Conservation (phyloP, 2,797 vertebrate genomes). For the Sandelia bainsii region DNA sequence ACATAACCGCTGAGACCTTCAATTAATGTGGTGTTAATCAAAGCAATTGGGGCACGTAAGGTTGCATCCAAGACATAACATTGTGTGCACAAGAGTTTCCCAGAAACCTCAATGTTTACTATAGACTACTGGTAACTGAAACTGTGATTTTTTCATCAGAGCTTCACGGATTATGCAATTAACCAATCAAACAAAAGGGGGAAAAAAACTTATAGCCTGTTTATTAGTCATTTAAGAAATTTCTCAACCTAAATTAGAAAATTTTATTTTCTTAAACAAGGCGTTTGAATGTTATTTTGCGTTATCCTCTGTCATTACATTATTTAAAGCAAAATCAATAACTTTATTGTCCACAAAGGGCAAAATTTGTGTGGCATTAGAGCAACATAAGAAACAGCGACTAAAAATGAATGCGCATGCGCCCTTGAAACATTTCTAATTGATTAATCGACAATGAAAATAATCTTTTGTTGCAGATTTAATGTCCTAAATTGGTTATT, state of each 20-base stretch:
- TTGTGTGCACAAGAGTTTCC: background rate
- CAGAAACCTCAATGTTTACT: background rate
- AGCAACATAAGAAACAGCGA: background rate
- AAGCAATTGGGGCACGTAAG: slow-evolving; percentile 1
- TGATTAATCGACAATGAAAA: background rate
- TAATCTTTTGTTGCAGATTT: fast-evolving
- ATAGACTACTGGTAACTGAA: too few species aligned
- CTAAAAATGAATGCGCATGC: background rate
- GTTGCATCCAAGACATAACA: background rate
- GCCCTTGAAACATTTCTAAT: background rate
- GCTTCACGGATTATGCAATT: background rate
- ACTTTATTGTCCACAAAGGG: too few species aligned
- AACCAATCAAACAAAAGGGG: background rate
- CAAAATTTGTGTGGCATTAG: too few species aligned
- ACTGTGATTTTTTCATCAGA: background rate
- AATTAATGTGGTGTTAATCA: slow-evolving; percentile 21
- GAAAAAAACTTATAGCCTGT: background rate
- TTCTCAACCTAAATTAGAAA: background rate
- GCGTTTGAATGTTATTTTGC: too few species aligned
- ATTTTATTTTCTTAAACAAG: too few species aligned
- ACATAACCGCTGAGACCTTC: slow-evolving; percentile 4
- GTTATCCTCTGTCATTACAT: too few species aligned
- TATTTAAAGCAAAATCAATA: too few species aligned
- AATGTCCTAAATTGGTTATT: background rate
- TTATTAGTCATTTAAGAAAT: background rate